Evolutionary conservation across 2,888 invertebrate species (phyloP).

Genomic region (Acanthosepion esculentum): DNA sequence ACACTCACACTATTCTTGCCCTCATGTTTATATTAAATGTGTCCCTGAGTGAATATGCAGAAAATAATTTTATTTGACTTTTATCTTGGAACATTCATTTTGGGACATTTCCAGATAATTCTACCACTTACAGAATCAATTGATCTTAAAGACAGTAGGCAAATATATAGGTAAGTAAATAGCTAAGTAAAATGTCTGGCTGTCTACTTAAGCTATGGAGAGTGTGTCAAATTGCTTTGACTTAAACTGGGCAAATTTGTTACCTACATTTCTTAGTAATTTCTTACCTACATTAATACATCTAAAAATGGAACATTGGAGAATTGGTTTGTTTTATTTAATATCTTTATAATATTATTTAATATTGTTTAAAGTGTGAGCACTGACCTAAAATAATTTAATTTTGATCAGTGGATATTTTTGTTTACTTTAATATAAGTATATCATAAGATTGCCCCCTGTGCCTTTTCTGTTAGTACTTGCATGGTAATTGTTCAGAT

Average conservation of each 20-base stretch:
- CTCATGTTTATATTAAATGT: not conserved
- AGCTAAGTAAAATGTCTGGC: not conserved
- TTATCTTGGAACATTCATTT: not conserved
- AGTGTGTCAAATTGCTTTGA: constrained; percentile 33
- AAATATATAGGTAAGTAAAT: not conserved
- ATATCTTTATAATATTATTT: too few species aligned
- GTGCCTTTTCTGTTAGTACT: too few species aligned
- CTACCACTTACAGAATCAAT: not conserved
- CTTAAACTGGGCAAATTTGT: not conserved
- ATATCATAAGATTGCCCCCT: too few species aligned
- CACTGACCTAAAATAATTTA: not conserved
- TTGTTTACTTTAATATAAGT: not conserved
- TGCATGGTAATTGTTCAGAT: too few species aligned
- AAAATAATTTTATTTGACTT: not conserved
- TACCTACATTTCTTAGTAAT: not conserved
- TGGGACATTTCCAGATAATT: not conserved
- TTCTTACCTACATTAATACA: not conserved
- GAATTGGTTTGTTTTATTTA: not conserved
- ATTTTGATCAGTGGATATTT: not conserved
- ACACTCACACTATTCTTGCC: not conserved
- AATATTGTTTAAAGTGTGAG: not conserved
- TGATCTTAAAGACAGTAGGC: not conserved
- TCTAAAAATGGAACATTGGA: not conserved
- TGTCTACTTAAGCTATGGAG: not conserved
- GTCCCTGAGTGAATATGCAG: not conserved